A percentile compares a stretch with the other conserved stretches of the same genome.
phyloP scores from a whole-genome alignment of 2,888 invertebrate species.

The Apodemia zela region DNA sequence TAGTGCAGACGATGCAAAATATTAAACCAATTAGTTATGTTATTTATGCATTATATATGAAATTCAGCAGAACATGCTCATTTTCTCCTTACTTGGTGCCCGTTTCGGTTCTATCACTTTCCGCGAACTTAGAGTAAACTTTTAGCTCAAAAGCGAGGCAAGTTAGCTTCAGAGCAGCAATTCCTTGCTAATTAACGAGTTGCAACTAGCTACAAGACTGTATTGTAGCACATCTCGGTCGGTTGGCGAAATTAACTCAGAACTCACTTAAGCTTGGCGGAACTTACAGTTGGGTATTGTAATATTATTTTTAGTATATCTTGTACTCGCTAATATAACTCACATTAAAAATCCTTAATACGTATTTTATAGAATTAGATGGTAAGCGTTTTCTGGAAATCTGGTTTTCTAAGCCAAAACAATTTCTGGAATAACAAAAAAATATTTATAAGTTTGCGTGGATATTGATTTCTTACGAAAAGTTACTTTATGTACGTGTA shows the following conservation, averaged over 20 bases:
- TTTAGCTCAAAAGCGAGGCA: constrained; percentile 35
- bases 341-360: too few species aligned
- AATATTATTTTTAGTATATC: constrained; percentile 10
- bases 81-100: constrained; percentile 6
- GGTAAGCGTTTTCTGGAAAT: too few species aligned
- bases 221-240: constrained; percentile 48
- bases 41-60: not conserved
- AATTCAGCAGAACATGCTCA: constrained; percentile 10
- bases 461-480: too few species aligned
- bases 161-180: constrained; percentile 48
- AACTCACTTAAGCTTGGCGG: constrained; percentile 31
- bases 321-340: not conserved
- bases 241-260: constrained; percentile 40
- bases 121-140: constrained; percentile 52
- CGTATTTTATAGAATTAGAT: too few species aligned
- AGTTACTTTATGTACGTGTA: too few species aligned
- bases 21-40: not conserved
- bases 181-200: constrained; percentile 57
- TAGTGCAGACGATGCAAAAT: too few species aligned
- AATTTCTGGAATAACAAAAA: too few species aligned
- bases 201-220: constrained; percentile 40
- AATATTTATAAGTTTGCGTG: too few species aligned
- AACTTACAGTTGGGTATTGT: constrained; percentile 30
- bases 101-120: constrained; percentile 43
- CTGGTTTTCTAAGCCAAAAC: too few species aligned